Evolutionary conservation across 2,797 vertebrate genomes (phyloP).

Genomic region (Centroberyx gerrardi): DNA sequence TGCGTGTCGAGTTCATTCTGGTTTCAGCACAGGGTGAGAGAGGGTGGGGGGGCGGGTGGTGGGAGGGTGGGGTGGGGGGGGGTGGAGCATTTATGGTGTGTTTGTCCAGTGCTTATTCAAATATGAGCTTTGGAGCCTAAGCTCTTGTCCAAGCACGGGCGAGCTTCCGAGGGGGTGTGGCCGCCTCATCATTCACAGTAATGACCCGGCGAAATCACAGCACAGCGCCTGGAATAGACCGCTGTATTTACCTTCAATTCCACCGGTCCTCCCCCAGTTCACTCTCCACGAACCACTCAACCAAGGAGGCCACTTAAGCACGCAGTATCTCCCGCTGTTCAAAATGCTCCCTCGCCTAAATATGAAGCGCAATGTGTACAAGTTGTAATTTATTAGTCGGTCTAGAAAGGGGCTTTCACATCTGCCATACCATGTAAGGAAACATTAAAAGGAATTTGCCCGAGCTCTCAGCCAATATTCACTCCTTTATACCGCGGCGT

Average conservation of each 20-base stretch:
- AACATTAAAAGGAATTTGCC: constrained; percentile 66
- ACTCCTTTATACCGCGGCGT: constrained; percentile 18
- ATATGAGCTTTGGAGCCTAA: constrained; percentile 82
- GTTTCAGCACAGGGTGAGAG: constrained; percentile 4
- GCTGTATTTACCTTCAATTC: constrained; percentile 56
- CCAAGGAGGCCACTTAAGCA: constrained; percentile 45
- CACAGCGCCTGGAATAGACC: constrained; percentile 40
- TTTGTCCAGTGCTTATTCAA: constrained; percentile 80
- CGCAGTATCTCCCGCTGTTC: constrained; percentile 1
- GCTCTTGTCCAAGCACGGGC: constrained; percentile 48
- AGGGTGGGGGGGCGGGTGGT: neutral
- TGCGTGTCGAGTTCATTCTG: constrained; percentile 58
- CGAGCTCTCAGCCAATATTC: constrained; percentile 54
- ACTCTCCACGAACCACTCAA: constrained; percentile 40
- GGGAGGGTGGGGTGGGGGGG: neutral
- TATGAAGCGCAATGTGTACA: constrained; percentile 25
- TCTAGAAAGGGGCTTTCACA: constrained; percentile 55
- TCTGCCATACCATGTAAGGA: constrained; percentile 44
- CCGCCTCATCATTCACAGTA: constrained; percentile 60
- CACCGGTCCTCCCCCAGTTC: constrained; percentile 45
- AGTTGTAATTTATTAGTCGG: constrained; percentile 66
- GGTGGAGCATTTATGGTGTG: constrained; percentile 44
- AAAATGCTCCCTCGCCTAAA: constrained; percentile 36
- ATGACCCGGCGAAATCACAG: constrained; percentile 52
- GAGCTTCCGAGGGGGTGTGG: constrained; percentile 52